Evolutionary conservation across 2,888 invertebrate genomes (phyloP).

Genomic region (Ormyrus pomaceus): DNA sequence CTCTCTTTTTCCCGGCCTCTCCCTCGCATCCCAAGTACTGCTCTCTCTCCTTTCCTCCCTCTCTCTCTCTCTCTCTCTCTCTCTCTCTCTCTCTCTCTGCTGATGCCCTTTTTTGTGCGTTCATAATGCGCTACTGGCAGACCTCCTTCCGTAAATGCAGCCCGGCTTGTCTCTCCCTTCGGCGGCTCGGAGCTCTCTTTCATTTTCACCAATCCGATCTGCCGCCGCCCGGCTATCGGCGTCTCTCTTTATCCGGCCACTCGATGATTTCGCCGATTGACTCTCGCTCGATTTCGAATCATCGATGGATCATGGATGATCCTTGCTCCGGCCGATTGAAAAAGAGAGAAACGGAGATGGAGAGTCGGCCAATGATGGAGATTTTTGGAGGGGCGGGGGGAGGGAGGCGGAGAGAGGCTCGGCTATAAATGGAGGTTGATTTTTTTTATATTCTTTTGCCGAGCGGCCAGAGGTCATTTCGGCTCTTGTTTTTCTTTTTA

Average conservation of each 20-base stretch:
- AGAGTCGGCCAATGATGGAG: background rate
- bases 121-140: constrained; percentile 6
- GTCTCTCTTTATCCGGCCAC: constrained; percentile 51
- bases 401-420: constrained; percentile 46
- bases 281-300: constrained; percentile 59
- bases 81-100: constrained; percentile 35
- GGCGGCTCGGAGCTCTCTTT: constrained; percentile 27
- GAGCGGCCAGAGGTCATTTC: constrained; percentile 34
- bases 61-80: background rate
- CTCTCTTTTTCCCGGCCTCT: constrained; percentile 58
- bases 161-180: constrained; percentile 53
- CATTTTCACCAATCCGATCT: constrained; percentile 58
- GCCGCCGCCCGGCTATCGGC: constrained; percentile 59
- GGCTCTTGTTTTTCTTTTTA: constrained; percentile 17
- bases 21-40: constrained; percentile 48
- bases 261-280: constrained; percentile 57
- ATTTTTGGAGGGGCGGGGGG: constrained; percentile 22
- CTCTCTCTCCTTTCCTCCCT: constrained; percentile 12
- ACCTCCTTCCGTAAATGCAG: constrained; percentile 31
- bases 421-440: constrained; percentile 56
- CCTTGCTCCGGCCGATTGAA: constrained; percentile 46
- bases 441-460: constrained; percentile 22
- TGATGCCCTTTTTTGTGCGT: constrained; percentile 56
- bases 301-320: constrained; percentile 54
- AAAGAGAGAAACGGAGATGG: background rate